Evolutionary conservation across 2,113 vertebrate species (phyloP).

Genomic region (Peromyscus maniculatus): DNA sequence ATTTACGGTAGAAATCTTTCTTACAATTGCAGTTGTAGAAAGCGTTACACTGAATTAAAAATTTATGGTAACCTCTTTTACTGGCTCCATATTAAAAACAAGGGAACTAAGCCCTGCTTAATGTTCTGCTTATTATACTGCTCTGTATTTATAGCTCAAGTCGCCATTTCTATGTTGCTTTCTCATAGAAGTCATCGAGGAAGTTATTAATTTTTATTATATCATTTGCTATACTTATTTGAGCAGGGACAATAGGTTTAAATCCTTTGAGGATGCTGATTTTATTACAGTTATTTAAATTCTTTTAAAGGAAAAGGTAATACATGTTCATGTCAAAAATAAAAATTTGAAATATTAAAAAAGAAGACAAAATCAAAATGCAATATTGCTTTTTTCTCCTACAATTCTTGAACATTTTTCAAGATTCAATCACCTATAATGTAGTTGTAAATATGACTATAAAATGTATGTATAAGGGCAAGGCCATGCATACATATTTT

Average conservation of each 20-base stretch:
- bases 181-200: constrained; percentile 26
- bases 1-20: background rate
- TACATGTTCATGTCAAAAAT: background rate
- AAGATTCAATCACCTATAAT: background rate
- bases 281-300: background rate
- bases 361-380: background rate
- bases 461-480: background rate
- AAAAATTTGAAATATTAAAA: constrained; percentile 42
- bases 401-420: background rate
- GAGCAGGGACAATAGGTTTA: background rate
- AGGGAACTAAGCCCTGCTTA: background rate
- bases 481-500: background rate
- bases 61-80: background rate
- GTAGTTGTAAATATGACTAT: background rate
- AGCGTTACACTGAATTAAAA: background rate
- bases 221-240: background rate
- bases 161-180: background rate
- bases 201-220: background rate
- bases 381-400: background rate
- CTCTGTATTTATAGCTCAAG: background rate
- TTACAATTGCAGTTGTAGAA: background rate
- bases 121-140: background rate
- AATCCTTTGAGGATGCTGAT: background rate
- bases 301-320: background rate
- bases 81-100: background rate